Evolutionary conservation across 2,113 vertebrate genomes (phyloP).

Genomic region (Callospermophilus lateralis): DNA sequence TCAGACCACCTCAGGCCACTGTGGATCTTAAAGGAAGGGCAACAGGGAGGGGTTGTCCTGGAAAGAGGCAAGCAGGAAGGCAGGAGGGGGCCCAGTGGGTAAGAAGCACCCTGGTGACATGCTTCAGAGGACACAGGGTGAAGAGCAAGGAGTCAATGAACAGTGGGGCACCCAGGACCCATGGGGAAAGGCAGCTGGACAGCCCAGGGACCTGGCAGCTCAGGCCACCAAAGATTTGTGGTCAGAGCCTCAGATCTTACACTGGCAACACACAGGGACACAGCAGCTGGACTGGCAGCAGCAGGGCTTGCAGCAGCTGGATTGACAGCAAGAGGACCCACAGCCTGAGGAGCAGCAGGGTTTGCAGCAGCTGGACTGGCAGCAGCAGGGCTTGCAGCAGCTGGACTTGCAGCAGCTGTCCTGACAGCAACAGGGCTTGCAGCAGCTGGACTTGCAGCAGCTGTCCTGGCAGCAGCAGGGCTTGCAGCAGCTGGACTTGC

Average conservation of each 20-base stretch:
- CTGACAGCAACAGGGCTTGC: no score
- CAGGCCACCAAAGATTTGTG: background rate
- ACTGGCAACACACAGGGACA: constrained; percentile 44
- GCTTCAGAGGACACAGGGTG: background rate
- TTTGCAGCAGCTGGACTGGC: no score
- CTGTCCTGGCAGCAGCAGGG: no score
- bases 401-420: no score
- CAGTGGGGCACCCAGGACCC: background rate
- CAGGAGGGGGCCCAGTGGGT: background rate
- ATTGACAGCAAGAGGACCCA: background rate
- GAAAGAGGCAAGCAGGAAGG: background rate
- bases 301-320: background rate
- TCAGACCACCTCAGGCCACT: background rate
- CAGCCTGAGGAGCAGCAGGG: background rate
- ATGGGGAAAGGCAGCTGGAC: no score
- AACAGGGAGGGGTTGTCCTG: rapidly evolving
- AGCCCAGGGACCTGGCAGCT: no score
- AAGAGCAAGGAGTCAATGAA: background rate
- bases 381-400: background rate
- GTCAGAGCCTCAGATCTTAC: background rate
- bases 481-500: no score
- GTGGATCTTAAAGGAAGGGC: no score
- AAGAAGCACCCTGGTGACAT: background rate
- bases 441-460: no score
- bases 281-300: constrained; percentile 31